Percentiles rank a stretch among this genome's conserved stretches.
Evolutionary conservation across 1,140 invertebrate genomes (phyloP).

Genomic region (Propsilocerus akamusi): DNA sequence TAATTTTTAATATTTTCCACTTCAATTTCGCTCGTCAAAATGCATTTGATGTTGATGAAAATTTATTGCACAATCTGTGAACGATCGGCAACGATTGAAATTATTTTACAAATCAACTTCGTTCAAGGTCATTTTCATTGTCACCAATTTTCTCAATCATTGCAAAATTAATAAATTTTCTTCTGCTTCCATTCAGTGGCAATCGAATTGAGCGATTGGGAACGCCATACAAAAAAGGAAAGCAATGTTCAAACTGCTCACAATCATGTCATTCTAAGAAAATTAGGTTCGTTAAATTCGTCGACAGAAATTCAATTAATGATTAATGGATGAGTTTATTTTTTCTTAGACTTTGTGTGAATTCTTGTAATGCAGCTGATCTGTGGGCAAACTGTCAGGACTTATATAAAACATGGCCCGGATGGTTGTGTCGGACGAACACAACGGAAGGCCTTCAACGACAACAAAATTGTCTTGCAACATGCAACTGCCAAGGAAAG

Average conservation of each 20-base stretch:
- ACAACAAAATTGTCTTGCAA: constrained; percentile 43
- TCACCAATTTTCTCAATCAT: background rate
- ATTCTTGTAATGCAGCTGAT: constrained; percentile 47
- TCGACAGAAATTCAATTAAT: too few species aligned
- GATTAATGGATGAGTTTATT: background rate
- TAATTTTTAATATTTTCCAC: constrained; percentile 9
- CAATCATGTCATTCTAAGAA: constrained; percentile 37
- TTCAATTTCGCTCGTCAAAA: background rate
- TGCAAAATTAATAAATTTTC: background rate
- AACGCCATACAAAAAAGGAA: constrained; percentile 43
- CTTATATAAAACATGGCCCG: constrained; percentile 31
- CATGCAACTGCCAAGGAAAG: constrained; percentile 52
- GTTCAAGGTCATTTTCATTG: background rate
- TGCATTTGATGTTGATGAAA: background rate
- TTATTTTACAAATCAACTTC: constrained; percentile 3
- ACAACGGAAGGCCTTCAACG: constrained; percentile 32
- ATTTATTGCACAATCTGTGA: constrained; percentile 1
- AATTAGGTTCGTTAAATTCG: constrained; percentile 6
- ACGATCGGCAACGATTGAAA: too few species aligned
- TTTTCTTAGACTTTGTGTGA: constrained; percentile 38
- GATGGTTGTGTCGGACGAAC: constrained; percentile 40
- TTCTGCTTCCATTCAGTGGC: constrained; percentile 34
- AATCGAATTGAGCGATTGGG: constrained; percentile 40
- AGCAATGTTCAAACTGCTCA: constrained; percentile 41
- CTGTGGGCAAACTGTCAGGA: constrained; percentile 53